phyloP scores from a whole-genome alignment of 1,140 invertebrate genomes.

The Pristionchus pacificus region DNA sequence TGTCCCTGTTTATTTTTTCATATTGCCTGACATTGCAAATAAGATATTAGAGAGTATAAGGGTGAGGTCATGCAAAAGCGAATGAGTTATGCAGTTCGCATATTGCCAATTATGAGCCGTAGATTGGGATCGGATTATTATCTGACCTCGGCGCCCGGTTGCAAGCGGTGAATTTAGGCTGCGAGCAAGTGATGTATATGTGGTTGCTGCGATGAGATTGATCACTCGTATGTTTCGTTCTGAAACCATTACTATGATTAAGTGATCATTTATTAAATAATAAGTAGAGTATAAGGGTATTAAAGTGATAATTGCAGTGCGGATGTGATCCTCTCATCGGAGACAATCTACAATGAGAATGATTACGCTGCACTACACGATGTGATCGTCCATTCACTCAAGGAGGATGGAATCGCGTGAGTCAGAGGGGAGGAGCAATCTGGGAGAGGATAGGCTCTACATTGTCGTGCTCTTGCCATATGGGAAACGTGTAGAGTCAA shows the following conservation, averaged over 20 bases:
- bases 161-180: no score
- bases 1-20: no score
- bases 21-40: no score
- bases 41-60: background rate
- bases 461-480: no score
- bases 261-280: no score
- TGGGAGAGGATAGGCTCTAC: background rate
- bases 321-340: slow-evolving; percentile 58
- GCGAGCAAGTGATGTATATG: no score
- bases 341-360: slow-evolving; percentile 58
- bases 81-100: no score
- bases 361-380: slow-evolving; percentile 54
- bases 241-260: background rate
- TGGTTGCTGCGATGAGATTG: background rate
- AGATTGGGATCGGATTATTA: no score
- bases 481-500: no score
- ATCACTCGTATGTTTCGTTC: slow-evolving; percentile 7
- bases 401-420: slow-evolving; percentile 50
- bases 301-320: slow-evolving; percentile 46
- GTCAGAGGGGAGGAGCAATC: background rate
- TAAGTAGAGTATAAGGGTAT: no score
- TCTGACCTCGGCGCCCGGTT: no score
- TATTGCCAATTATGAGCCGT: no score
- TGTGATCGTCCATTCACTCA: slow-evolving; percentile 42
- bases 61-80: background rate